Percentiles rank a stretch among this genome's conserved stretches.
Conservation (phyloP, 2,888 invertebrate species). For the Phalangium opilio region DNA sequence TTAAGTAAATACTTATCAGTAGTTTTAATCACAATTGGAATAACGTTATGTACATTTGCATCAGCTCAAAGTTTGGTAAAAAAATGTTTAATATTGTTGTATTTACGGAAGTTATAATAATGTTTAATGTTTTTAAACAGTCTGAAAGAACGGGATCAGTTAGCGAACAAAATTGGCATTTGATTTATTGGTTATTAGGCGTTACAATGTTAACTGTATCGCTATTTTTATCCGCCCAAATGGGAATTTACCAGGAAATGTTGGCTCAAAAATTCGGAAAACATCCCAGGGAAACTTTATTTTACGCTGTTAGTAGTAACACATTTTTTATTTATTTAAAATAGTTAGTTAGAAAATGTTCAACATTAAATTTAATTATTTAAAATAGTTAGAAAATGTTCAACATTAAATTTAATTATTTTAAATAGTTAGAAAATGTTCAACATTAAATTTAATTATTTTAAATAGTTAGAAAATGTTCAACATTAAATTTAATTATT, state of each 20-base stretch:
- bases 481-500: no score
- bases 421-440: background rate
- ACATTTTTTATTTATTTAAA: constrained; percentile 7
- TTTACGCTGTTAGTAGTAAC: constrained; percentile 48
- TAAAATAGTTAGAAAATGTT: no score
- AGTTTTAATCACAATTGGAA: constrained; percentile 81
- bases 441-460: no score
- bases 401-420: no score
- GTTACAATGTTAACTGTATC: constrained; percentile 70
- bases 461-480: no score
- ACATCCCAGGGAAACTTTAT: constrained; percentile 51
- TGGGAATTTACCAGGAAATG: constrained; percentile 89
- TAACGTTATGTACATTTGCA: constrained; percentile 73
- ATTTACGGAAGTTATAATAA: constrained; percentile 1
- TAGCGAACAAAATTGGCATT: no score
- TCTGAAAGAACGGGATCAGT: no score
- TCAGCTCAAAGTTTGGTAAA: constrained; percentile 1
- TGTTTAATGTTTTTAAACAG: no score
- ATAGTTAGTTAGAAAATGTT: background rate
- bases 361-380: no score
- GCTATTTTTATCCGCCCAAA: constrained; percentile 76
- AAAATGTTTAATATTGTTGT: no score
- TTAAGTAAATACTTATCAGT: constrained; percentile 78
- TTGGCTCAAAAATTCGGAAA: constrained; percentile 43
- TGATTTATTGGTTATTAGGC: constrained; percentile 31